Base-by-base conservation (phyloP, 2,888 invertebrate species). In the Osedax frankpressi region DNA sequence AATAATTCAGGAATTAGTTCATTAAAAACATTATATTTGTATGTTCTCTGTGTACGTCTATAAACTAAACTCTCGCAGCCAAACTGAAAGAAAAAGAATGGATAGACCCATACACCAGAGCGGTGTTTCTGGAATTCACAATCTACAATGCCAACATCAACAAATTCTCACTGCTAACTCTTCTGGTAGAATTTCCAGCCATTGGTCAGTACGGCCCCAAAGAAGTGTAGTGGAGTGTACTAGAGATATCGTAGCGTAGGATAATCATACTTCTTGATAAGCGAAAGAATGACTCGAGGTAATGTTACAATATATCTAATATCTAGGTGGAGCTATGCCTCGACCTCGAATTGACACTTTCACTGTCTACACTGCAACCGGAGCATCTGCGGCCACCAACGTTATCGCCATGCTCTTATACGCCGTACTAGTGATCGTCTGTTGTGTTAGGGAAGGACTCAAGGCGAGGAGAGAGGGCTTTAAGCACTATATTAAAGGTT, bases 181-280 rank as follows among this genome's bases (percentile, higher is more conserved):
- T 80, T 25, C 75, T 81, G 73, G 75, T 79, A 0, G 82, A 82
- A 75, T 81, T 81, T 62, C 80, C 80, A 0, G 79, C 80, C 59
- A 79, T 78, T 44, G 82, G 69, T 69, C 25, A 28, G 69, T n/a
- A 14, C 25, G 28, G 70, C 78, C n/a, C 78, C 80, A 72, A 74
- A 76, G 0, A 81, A 81, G 72, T 72, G 63, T n/a, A n/a, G n/a
- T n/a, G n/a, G n/a, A n/a, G n/a, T n/a, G n/a, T n/a, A n/a, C n/a
- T n/a, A n/a, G n/a, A n/a, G n/a, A n/a, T n/a, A n/a, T n/a, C n/a
- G n/a, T n/a, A n/a, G n/a, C n/a, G n/a, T n/a, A n/a, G n/a, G n/a
- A n/a, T n/a, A n/a, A n/a, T n/a, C n/a, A n/a, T n/a, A n/a, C n/a
- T n/a, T n/a, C n/a, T n/a, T n/a, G n/a, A n/a, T n/a, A n/a, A n/a